These are phyloP conservation scores for Haemorhous mexicanus DNA, from an alignment of 2,113 vertebrate species.

Conservation along the genomic window DNA sequence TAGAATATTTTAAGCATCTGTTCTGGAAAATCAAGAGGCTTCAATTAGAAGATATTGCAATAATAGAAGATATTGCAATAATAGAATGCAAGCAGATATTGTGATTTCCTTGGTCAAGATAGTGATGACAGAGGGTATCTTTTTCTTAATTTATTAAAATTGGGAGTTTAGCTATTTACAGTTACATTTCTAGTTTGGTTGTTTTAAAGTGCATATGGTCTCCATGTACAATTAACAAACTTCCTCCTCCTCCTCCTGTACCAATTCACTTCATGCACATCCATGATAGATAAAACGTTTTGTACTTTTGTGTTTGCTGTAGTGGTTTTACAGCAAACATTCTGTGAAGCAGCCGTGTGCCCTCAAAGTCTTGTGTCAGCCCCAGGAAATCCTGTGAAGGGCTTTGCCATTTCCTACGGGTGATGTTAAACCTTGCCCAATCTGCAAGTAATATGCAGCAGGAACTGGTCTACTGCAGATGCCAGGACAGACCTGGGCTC, in stretches of 20 bases:
- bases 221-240: neutral
- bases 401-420: neutral
- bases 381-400: slow-evolving; percentile 2
- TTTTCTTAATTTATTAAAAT: neutral
- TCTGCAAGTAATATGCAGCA: neutral
- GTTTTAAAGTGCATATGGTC: neutral
- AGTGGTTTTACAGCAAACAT: neutral
- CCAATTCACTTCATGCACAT: neutral
- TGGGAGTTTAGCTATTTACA: neutral
- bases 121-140: neutral
- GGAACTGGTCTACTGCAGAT: neutral
- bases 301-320: neutral
- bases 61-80: neutral
- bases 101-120: neutral
- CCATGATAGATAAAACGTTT: neutral
- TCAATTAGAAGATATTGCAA: neutral
- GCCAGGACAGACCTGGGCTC: neutral
- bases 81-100: neutral
- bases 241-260: neutral
- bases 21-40: neutral
- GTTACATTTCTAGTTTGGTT: neutral
- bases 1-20: neutral
- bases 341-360: neutral
- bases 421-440: neutral
- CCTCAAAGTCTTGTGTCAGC: neutral